Conservation (phyloP, 2,113 vertebrate species). For the Stictonetta naevosa region DNA sequence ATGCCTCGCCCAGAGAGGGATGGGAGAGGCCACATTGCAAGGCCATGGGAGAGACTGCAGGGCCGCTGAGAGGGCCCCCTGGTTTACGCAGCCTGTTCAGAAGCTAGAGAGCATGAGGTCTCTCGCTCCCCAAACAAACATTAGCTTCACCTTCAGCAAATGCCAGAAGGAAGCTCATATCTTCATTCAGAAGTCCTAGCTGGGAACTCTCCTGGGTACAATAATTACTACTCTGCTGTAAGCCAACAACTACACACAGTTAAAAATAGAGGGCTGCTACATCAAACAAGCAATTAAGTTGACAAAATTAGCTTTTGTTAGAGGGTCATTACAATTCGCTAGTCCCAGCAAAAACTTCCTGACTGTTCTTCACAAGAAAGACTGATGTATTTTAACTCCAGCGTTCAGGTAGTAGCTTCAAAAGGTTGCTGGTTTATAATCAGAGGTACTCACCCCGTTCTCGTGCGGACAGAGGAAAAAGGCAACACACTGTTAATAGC, state of each 20-base stretch:
- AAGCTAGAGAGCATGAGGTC: not conserved
- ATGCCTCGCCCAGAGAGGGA: not conserved
- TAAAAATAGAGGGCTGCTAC: constrained; percentile 48
- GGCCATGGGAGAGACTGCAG: not conserved
- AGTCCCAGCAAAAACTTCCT: constrained; percentile 43
- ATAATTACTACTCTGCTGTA: constrained; percentile 47
- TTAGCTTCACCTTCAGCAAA: constrained; percentile 47
- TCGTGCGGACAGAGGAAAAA: not conserved
- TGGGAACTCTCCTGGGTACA: constrained; percentile 46
- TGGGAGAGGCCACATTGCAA: not conserved
- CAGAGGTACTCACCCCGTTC: not conserved
- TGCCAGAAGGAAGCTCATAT: constrained; percentile 36
- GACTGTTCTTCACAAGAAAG: constrained; percentile 1
- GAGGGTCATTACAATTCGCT: constrained; percentile 49
- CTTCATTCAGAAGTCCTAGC: constrained; percentile 58
- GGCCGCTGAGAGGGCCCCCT: not conserved
- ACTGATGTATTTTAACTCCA: constrained; percentile 32
- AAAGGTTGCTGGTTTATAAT: constrained; percentile 7
- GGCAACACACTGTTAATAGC: not conserved
- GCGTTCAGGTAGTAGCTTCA: not conserved
- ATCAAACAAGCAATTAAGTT: constrained; percentile 59
- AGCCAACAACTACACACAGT: constrained; percentile 46
- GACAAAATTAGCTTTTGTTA: constrained; percentile 65
- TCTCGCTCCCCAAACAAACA: constrained; percentile 47
- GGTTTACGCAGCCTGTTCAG: not conserved